Evolutionary conservation across 2,888 invertebrate genomes (phyloP).

Genomic region (Drosophila bunnanda): DNA sequence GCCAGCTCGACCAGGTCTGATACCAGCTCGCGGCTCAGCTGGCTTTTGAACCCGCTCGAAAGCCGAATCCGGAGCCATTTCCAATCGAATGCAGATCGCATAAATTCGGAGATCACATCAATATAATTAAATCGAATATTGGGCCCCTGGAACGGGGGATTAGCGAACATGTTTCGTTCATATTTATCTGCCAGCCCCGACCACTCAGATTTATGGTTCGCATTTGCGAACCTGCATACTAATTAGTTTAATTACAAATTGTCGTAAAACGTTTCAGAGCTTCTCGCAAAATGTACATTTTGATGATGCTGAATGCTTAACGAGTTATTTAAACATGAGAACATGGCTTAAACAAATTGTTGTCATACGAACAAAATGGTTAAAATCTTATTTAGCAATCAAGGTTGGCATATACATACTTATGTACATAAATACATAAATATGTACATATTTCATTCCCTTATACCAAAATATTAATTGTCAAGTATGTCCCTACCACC

Average conservation of each 20-base stretch:
- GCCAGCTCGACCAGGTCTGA: conserved; percentile 18
- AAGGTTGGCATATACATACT: too few relatives aligned
- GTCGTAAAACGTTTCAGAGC: conserved; percentile 26
- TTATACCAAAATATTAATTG: neutral
- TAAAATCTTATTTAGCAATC: too few relatives aligned
- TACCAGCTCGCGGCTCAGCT: conserved; percentile 13
- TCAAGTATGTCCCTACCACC: neutral
- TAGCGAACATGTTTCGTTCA: conserved; percentile 59
- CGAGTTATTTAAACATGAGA: neutral
- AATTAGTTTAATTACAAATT: conserved; percentile 55
- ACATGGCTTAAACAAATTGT: too few relatives aligned
- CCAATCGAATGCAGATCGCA: conserved; percentile 23
- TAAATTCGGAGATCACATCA: conserved; percentile 48
- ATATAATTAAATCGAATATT: conserved; percentile 54
- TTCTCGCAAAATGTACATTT: conserved; percentile 23
- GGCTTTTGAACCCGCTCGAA: conserved; percentile 28
- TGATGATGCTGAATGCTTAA: conserved; percentile 1
- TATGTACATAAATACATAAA: too few relatives aligned
- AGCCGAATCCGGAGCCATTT: conserved; percentile 13
- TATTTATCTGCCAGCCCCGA: conserved; percentile 49
- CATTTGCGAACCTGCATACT: conserved; percentile 53
- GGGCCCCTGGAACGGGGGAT: conserved; percentile 38
- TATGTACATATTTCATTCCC: too few relatives aligned
- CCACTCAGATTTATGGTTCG: conserved; percentile 49
- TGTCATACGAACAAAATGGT: too few relatives aligned